Percentiles rank a stretch among this genome's conserved stretches.
Conservation (phyloP, 2,797 vertebrate genomes). For the Darevskia mixta region DNA sequence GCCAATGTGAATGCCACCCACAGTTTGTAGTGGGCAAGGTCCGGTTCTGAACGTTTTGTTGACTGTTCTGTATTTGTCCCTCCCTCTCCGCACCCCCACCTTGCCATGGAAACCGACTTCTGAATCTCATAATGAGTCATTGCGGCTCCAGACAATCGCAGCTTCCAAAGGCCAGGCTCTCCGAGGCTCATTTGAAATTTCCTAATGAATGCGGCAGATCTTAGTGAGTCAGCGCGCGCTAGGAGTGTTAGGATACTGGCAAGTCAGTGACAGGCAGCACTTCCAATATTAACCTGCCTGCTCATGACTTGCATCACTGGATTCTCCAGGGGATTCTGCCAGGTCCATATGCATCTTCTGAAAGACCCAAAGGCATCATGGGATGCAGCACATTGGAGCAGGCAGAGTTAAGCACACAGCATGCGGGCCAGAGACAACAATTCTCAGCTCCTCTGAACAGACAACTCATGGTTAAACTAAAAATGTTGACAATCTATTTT, state of each 20-base stretch:
- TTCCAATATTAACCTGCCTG: background rate
- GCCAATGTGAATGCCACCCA: background rate
- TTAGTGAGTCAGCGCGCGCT: background rate
- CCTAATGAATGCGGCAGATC: background rate
- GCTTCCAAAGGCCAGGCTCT: background rate
- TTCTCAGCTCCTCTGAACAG: background rate
- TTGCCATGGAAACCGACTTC: background rate
- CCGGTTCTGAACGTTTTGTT: background rate
- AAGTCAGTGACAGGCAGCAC: background rate
- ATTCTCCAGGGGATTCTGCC: conserved; percentile 32
- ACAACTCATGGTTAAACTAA: background rate
- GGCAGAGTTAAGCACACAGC: conserved; percentile 5
- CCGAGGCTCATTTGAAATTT: background rate
- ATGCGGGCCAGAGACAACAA: background rate
- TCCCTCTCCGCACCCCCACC: too few relatives aligned
- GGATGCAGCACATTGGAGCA: conserved; percentile 18
- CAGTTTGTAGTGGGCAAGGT: background rate
- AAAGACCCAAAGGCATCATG: conserved; percentile 24
- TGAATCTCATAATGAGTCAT: background rate
- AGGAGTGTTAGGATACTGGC: background rate
- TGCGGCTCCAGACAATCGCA: background rate
- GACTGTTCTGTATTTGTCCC: background rate
- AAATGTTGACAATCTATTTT: background rate
- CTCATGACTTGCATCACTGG: background rate
- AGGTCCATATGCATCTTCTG: conserved; percentile 33